Conservation (phyloP, 2,888 invertebrate species). For the Girardia tigrina region DNA sequence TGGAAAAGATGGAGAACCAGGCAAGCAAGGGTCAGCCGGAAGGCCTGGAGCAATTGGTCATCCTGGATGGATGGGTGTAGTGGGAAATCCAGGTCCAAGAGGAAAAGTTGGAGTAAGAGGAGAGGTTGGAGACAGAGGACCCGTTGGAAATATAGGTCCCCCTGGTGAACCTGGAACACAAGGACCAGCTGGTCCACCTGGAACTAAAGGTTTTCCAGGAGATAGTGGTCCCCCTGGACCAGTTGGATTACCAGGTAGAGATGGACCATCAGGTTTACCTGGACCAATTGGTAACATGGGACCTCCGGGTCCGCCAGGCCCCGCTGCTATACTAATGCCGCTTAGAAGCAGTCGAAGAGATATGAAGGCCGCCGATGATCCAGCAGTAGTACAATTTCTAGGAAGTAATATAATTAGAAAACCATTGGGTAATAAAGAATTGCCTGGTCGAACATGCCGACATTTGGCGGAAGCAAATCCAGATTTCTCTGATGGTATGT, state of each 20-base stretch:
- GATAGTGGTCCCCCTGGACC: conserved; percentile 54
- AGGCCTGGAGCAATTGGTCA: conserved; percentile 32
- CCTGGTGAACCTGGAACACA: conserved; percentile 17
- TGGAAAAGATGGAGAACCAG: neutral
- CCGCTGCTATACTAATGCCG: neutral
- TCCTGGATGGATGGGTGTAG: conserved; percentile 28
- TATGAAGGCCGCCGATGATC: neutral
- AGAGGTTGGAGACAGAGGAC: conserved; percentile 26
- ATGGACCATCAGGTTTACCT: conserved; percentile 37
- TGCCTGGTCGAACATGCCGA: neutral
- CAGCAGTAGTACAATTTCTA: neutral
- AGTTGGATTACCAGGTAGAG: conserved; percentile 37
- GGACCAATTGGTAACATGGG: conserved; percentile 38
- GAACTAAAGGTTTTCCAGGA: conserved; percentile 58
- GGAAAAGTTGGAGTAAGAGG: conserved; percentile 31
- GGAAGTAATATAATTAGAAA: neutral
- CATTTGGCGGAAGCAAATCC: neutral
- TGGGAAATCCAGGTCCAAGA: conserved; percentile 28
- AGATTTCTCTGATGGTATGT: neutral
- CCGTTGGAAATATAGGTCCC: conserved; percentile 27
- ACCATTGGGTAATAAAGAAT: neutral
- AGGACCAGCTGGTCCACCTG: conserved; percentile 49
- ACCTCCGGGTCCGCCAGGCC: conserved; percentile 36
- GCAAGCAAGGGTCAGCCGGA: neutral
- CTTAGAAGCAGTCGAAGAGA: neutral